Base-by-base conservation (phyloP, 1,140 invertebrate species). In the fruit fly (Drosophila melanogaster) region DNA sequence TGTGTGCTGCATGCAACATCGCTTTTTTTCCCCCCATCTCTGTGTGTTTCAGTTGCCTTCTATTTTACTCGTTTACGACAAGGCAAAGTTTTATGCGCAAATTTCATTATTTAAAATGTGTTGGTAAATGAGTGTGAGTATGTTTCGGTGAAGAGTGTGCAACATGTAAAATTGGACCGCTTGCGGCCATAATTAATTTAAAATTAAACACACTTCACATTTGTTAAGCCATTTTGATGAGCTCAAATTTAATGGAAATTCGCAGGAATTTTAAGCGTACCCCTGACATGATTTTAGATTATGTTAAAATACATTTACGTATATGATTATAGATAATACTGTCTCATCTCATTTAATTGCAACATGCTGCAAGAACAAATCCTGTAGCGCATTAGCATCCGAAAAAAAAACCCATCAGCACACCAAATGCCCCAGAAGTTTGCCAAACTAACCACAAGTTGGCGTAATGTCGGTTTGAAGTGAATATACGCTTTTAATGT, bases 81-180 rank as follows among this genome's bases (percentile, higher is more conserved):
- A 72, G 70, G 43, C 15, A 86, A 86, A 83, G 83, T 86, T 86
- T 79, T 76, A 54, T 81, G 74, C 75, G 51, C 37, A 86, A 81
- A 87, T 86, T 86, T 69, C 70, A 86, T 86, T 86, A 79, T 87
- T 72, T 76, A 74, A 72, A 81, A 64, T 79, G 78, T 81, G 72
- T 54, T 55, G 61, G 54, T 30, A 69, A 56, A 51, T 43, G 54
- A 22, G 40, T 51, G 24, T 3, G 26, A 10, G 4, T 12, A n/a
- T 38, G 49, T 11, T 7, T 30, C 41, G 46, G 7, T 41, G 5
- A 49, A n/a, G 4, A 17, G 26, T 56, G 30, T 43, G 17, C 19
- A 41, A 37, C 26, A 53, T 30, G 35, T 49, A 43, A 73, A 61
- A 61, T 19, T 10, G 22, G 15, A 58, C 4, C 15, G 56, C 74